These are phyloP conservation scores for Arizona elegans DNA, from an alignment of 2,113 vertebrate species.

Conservation along the genomic window DNA sequence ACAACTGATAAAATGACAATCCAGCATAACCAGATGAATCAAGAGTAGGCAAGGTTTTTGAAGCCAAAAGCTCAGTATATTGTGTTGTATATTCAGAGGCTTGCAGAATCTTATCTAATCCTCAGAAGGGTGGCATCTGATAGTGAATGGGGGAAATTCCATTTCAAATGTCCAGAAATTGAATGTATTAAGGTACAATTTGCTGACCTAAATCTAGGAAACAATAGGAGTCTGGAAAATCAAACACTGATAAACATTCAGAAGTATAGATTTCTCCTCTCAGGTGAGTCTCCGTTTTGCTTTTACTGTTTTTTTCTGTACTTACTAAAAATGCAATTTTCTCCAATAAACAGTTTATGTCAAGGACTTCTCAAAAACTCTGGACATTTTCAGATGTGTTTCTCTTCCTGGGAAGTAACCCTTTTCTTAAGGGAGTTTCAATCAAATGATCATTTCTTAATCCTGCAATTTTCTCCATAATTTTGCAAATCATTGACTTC, in stretches of 20 bases:
- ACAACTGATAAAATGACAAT: neutral
- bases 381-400: neutral
- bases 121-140: neutral
- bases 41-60: neutral
- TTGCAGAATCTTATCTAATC: neutral
- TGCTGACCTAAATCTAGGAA: neutral
- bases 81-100: neutral
- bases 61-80: neutral
- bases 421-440: neutral
- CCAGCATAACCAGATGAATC: neutral
- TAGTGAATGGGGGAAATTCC: neutral
- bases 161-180: neutral
- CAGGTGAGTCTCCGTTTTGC: neutral
- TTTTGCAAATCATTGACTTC: neutral
- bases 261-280: neutral
- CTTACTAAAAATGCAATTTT: neutral
- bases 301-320: neutral
- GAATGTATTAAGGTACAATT: neutral
- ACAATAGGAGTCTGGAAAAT: neutral
- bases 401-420: neutral
- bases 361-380: neutral
- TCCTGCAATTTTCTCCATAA: neutral
- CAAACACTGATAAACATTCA: neutral
- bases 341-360: neutral
- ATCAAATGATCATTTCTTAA: neutral